phyloP scores from a whole-genome alignment of 2,888 invertebrate species.

The Eupithecia centaureata region DNA sequence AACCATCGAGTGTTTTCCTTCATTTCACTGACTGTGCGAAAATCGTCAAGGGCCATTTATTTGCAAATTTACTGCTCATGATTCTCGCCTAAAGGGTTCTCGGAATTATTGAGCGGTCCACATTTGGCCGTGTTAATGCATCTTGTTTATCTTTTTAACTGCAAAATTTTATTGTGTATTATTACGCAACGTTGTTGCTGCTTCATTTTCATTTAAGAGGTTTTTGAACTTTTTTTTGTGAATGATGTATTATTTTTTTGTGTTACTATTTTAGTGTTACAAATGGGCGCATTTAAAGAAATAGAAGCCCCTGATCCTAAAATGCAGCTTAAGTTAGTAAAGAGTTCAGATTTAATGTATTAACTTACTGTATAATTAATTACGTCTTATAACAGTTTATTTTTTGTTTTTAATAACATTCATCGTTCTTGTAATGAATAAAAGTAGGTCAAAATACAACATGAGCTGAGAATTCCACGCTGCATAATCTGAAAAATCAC shows the following conservation, averaged over 20 bases:
- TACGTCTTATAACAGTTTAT: too few species aligned
- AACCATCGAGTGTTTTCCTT: conserved; percentile 67
- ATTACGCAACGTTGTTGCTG: background rate
- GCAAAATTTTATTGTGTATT: conserved; percentile 24
- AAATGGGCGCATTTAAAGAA: too few species aligned
- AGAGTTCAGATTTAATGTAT: too few species aligned
- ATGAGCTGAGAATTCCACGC: conserved; percentile 18
- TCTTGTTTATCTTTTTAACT: conserved; percentile 21
- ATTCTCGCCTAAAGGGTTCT: conserved; percentile 67
- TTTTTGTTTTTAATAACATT: background rate
- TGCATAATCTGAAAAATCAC: conserved; percentile 32
- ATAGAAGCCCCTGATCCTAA: too few species aligned
- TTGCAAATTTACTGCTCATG: conserved; percentile 75
- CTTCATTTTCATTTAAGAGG: background rate
- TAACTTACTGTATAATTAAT: too few species aligned
- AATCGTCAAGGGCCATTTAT: conserved; percentile 79
- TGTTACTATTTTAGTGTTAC: background rate
- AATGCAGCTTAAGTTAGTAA: too few species aligned
- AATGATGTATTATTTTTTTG: background rate
- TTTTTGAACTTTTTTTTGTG: background rate
- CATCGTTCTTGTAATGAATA: background rate
- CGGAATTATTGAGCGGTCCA: conserved; percentile 41
- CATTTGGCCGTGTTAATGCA: conserved; percentile 30
- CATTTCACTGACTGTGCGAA: conserved; percentile 74
- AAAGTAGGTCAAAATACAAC: background rate